Evolutionary conservation across 2,113 vertebrate genomes (phyloP).

Genomic region (Apistogramma diplotaenia): DNA sequence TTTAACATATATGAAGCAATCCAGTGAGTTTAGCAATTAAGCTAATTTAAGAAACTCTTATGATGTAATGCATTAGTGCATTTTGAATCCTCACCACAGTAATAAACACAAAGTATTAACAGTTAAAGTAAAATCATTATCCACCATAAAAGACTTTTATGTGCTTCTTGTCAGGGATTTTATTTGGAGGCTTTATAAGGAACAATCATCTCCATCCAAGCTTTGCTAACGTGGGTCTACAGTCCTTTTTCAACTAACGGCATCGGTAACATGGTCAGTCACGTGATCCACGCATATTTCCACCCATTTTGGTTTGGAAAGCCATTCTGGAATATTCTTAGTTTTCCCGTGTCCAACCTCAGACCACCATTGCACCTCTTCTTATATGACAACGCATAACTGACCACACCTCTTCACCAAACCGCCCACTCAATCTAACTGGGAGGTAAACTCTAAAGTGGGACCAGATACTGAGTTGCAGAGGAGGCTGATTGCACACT

Average conservation of each 20-base stretch:
- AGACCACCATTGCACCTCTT: conserved; percentile 29
- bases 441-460: conserved; percentile 35
- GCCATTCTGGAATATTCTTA: conserved; percentile 56
- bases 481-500: not conserved
- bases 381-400: conserved; percentile 26
- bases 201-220: conserved; percentile 17
- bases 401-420: conserved; percentile 31
- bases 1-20: not conserved
- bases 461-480: not conserved
- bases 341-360: conserved; percentile 38
- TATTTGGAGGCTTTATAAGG: conserved; percentile 9
- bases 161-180: not conserved
- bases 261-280: conserved; percentile 21
- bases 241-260: conserved; percentile 20
- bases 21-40: not conserved
- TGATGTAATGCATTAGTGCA: not conserved
- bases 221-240: conserved; percentile 35
- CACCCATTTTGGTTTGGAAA: conserved; percentile 60
- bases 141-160: not conserved
- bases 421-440: conserved; percentile 24
- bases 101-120: not conserved
- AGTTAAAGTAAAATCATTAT: not conserved
- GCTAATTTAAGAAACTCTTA: not conserved
- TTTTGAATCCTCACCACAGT: not conserved
- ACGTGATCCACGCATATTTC: conserved; percentile 55